Evolutionary conservation across 2,113 vertebrate species (phyloP), one percentile per base, ranked within the genome.

Genomic region (Hemiprocne comata): DNA sequence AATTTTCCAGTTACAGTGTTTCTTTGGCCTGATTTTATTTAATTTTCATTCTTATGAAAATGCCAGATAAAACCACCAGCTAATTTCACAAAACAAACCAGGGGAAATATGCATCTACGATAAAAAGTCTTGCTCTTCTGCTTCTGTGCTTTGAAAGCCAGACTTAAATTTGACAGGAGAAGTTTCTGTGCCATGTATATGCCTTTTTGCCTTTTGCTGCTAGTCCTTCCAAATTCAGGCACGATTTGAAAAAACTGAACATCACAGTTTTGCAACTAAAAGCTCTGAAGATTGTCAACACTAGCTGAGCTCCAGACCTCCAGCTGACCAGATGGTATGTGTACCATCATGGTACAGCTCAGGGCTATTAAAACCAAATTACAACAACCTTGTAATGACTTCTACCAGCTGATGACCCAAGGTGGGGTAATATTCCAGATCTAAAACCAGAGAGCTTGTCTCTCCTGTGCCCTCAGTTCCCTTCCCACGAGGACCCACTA

Each of bases 301-400:
- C 3, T 16, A 44, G 38, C 23, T 76, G 36, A 78, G 33, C 34
- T 90, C 25, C 50, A 66, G 71, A 17, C 40, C 73, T 26, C 15
- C 38, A 51, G 12, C 4, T 77, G 75, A 60, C 31, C 46, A 80
- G 25, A 55, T 1, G 2, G 19, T 21, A 79, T 0, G 0, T 11
- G 15, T 12, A 48, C 20, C 34, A 65, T 50, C 20, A 58, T 0
- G 0, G 46, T 23, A 46, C 15, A 66, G 23, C 29, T 44, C 54
- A 83, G 58, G 36, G 58, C 70, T 72, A 66, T n/a, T 51, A 54
- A 76, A 82, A 79, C 18, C 28, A 7, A 24, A 66, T 70, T 44
- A 28, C 12, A 73, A 25, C 34, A 85, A n/a, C 16, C 8, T 62
- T 69, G 28, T 46, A 73, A 82, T 29, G 19, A 51, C 24, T 79